These are phyloP conservation scores for Phortica okadai DNA, from an alignment of 2,888 invertebrate species.

Conservation along the genomic window DNA sequence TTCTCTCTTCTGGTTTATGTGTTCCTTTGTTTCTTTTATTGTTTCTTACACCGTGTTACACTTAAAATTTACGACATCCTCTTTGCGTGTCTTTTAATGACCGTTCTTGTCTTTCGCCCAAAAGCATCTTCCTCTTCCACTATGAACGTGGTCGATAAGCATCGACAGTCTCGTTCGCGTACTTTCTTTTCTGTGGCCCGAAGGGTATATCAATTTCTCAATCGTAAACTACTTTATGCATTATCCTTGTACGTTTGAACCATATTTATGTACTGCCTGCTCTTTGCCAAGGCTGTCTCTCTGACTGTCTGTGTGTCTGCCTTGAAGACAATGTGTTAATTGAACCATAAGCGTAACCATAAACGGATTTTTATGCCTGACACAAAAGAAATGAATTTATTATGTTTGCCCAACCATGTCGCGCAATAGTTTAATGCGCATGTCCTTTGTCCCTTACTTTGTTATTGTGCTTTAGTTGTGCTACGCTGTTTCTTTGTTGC, in stretches of 20 bases:
- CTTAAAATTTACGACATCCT: conserved; percentile 72
- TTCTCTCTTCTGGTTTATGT: too few relatives aligned
- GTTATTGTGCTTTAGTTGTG: background rate
- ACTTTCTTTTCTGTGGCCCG: background rate
- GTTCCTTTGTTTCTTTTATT: background rate
- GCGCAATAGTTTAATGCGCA: conserved; percentile 15
- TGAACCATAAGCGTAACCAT: conserved; percentile 73
- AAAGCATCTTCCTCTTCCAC: background rate
- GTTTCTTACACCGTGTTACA: conserved; percentile 52
- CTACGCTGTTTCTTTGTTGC: background rate
- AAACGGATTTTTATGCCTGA: conserved; percentile 64
- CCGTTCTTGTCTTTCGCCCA: conserved; percentile 6
- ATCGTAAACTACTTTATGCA: conserved; percentile 28
- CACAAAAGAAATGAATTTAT: conserved; percentile 32
- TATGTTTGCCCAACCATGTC: conserved; percentile 22
- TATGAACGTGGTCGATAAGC: conserved; percentile 10
- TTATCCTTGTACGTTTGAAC: conserved; percentile 7
- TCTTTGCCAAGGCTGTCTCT: background rate
- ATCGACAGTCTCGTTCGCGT: background rate
- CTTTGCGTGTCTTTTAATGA: conserved; percentile 41
- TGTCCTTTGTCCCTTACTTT: conserved; percentile 6
- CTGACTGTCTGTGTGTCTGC: conserved; percentile 25
- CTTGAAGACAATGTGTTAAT: conserved; percentile 68
- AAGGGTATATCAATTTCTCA: conserved; percentile 17
- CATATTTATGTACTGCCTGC: background rate